Percentiles rank a stretch among this genome's conserved stretches.
Evolutionary conservation across 2,113 vertebrate species (phyloP).

Genomic region (Odontesthes bonariensis): DNA sequence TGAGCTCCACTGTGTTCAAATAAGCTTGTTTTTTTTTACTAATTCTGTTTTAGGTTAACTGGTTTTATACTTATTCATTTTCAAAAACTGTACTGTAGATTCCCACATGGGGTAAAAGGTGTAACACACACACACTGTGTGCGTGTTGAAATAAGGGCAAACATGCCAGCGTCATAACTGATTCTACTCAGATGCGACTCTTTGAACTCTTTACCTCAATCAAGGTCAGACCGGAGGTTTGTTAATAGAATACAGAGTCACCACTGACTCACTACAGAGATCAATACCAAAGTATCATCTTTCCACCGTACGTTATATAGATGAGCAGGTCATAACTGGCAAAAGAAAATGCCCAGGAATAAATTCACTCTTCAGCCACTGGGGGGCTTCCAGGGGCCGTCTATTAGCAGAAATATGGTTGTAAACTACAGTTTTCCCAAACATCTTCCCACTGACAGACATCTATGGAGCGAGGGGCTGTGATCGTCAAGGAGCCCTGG

Average conservation of each 20-base stretch:
- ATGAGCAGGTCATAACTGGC: neutral
- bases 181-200: constrained; percentile 7
- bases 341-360: neutral
- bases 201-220: constrained; percentile 37
- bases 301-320: neutral
- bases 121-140: neutral
- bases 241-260: constrained; percentile 19
- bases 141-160: constrained; percentile 44
- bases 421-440: neutral
- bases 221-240: constrained; percentile 45
- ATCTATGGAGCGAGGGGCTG: constrained; percentile 81
- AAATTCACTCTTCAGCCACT: constrained; percentile 41
- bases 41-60: neutral
- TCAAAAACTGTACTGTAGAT: too few relatives aligned
- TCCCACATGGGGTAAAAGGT: neutral
- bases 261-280: neutral
- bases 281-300: neutral
- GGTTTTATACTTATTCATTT: neutral
- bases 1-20: neutral
- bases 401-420: neutral
- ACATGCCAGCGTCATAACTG: constrained; percentile 17
- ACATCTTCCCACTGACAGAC: constrained; percentile 70
- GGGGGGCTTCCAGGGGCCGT: constrained; percentile 45
- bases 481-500: constrained; percentile 84
- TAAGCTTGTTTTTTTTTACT: neutral